Base-by-base conservation (phyloP, 2,888 invertebrate species). In the Campoplex nolae region DNA sequence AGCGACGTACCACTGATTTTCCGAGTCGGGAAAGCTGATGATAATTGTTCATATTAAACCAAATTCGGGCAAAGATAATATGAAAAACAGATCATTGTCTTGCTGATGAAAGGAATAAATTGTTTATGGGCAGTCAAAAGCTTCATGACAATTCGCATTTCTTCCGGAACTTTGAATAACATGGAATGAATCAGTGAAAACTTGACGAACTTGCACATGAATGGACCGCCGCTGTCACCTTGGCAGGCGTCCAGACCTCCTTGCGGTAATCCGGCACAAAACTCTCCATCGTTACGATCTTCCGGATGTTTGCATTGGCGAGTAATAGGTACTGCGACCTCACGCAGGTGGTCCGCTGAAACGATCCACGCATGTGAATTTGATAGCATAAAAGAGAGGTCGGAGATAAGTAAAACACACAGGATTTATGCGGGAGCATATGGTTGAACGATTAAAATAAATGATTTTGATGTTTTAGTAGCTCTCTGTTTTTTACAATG, bases 221-320 rank as follows among this genome's bases (percentile, higher is more conserved):
- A 95, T 71, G 98, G 98, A 0, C 98, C 98, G 70, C 98, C 98
- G 89, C 98, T 98, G 92, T 97, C 97, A 71, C 97, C 97, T 95
- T 97, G 98, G 90, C 98, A 98, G 3, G 98, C 97, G 94, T 98
- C 98, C 92, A 96, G 96, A 3, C 98, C 98, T 4, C 98, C 98
- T 92, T 96, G 95, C 4, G 93, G 92, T 65, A 96, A 95, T 0
- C 98, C 98, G 0, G 98, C 98, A 93, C 98, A 98, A 82, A 98
- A 96, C 94, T 96, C 96, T 84, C 96, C 96, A 0, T 96, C 96
- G 84, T 95, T 96, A 88, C 94, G 95, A 93, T 98, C 98, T 88
- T 96, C 95, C 28, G 92, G 93, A 88, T 97, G 96, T 77, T 96
- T 97, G 92, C 98, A 98, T 9, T 94, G 92, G 11, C 95, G 93